These are phyloP conservation scores for Theretra japonica DNA, from an alignment of 2,888 invertebrate genomes.

Conservation along the genomic window DNA sequence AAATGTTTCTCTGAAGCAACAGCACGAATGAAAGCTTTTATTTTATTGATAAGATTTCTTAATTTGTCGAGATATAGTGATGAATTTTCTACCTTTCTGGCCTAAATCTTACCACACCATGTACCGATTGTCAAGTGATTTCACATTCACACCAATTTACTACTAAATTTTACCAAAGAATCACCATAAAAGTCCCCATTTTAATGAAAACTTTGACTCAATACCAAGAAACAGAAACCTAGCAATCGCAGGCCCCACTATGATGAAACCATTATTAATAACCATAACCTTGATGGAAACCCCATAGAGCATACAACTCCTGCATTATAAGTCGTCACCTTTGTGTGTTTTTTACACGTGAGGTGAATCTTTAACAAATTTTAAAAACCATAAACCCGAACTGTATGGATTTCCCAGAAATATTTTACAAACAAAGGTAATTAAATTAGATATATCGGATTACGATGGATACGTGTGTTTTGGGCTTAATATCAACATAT, in stretches of 20 bases:
- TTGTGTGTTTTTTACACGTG: constrained; percentile 31
- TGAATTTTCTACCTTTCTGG: too few relatives aligned
- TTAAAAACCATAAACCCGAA: not conserved
- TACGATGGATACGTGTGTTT: not conserved
- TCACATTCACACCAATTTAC: too few relatives aligned
- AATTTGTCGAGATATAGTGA: too few relatives aligned
- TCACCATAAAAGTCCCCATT: too few relatives aligned
- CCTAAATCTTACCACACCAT: too few relatives aligned
- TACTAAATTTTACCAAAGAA: too few relatives aligned
- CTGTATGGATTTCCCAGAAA: constrained; percentile 18
- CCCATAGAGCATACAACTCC: constrained; percentile 25
- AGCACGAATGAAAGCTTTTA: too few relatives aligned
- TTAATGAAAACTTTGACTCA: not conserved
- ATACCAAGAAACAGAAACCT: not conserved
- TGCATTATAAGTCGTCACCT: constrained; percentile 33
- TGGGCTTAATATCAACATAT: not conserved
- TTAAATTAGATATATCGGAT: constrained; percentile 18
- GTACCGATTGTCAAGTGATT: too few relatives aligned
- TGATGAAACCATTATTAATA: constrained; percentile 8
- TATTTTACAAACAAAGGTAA: constrained; percentile 24
- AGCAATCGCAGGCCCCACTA: not conserved
- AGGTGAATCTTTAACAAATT: constrained; percentile 31
- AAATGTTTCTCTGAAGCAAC: too few relatives aligned
- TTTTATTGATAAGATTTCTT: too few relatives aligned
- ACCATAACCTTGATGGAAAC: constrained; percentile 34